Evolutionary conservation across 1,140 invertebrate genomes (phyloP), one percentile per base, ranked within the genome.

Genomic region (Protaetia brevitarsis): DNA sequence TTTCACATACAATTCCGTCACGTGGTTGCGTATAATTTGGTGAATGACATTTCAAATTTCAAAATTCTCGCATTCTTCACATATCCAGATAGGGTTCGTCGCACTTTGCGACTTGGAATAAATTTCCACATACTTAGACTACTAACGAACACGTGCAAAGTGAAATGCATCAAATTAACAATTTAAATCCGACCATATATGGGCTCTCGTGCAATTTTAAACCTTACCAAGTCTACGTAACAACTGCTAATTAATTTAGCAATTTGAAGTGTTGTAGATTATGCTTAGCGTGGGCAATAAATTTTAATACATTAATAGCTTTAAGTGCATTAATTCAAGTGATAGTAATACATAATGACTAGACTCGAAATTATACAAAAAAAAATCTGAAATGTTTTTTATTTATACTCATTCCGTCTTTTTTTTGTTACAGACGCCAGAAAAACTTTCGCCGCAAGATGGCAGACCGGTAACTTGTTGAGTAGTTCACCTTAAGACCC

Each of bases 351-450:
- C n/a, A n/a, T n/a, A n/a, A n/a, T n/a, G n/a, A n/a, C n/a, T n/a
- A 6, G 31, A 7, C 31, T 34, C 31, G 31, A 56, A 56, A 56
- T 56, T 11, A 23, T 19, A 6, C 3, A 23, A 19, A 10, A 56
- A 34, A 56, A 19, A 56, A 56, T 27, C 19, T 56, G 2, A 23
- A 57, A 56, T 11, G 4, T 64, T 58, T 59, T 65, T 57, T 29
- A 36, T 65, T 57, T 68, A 19, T 60, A 34, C n/a, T n/a, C n/a
- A n/a, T n/a, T n/a, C n/a, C n/a, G n/a, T n/a, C 65, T 71, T 65
- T 70, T 72, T 71, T 36, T 77, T 76, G 68, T 77, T 77, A 60
- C 76, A 78, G 76, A 77, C 68, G 65, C 70, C 73, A 56, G 76
- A 78, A 71, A 73, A 76, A 56, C 63, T 78, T 23, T 74, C 74